Percentiles rank a stretch among this genome's conserved stretches.
phyloP scores from a whole-genome alignment of 2,888 invertebrate species.

The Mythimna vitellina region DNA sequence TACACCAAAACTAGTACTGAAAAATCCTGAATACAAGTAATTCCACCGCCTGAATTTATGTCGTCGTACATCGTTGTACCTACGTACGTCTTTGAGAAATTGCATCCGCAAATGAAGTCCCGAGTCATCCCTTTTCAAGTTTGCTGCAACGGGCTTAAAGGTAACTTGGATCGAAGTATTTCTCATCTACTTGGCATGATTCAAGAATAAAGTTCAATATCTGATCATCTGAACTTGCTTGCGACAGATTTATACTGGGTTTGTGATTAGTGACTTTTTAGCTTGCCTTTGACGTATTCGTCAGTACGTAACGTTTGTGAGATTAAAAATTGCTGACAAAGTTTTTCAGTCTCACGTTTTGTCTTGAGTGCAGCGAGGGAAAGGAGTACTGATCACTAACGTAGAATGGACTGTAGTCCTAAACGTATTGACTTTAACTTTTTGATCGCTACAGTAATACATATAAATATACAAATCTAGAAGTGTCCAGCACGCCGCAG shows the following conservation, averaged over 20 bases:
- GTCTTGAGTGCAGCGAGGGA: not conserved
- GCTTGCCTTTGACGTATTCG: not conserved
- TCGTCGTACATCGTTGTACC: too few relatives aligned
- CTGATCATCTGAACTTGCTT: not conserved
- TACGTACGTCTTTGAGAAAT: slow-evolving; percentile 7
- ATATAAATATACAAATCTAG: too few relatives aligned
- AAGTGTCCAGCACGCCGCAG: too few relatives aligned
- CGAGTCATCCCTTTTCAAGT: not conserved
- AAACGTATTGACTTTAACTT: too few relatives aligned
- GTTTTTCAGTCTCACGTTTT: not conserved
- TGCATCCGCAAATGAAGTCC: slow-evolving; percentile 8
- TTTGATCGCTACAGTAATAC: too few relatives aligned
- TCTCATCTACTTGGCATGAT: slow-evolving; percentile 8
- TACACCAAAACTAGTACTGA: not conserved
- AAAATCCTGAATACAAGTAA: not conserved
- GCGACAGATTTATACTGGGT: not conserved
- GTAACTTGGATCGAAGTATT: slow-evolving; percentile 13
- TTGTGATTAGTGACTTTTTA: not conserved
- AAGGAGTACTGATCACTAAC: not conserved
- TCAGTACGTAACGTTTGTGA: not conserved
- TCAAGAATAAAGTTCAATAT: slow-evolving; percentile 17
- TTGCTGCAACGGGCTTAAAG: slow-evolving; percentile 5
- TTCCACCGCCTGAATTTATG: not conserved
- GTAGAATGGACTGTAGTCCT: too few relatives aligned
- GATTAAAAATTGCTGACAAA: not conserved